Evolutionary conservation across 30 jellyfish, hydroid and myxozoan genomes (phyloP), one percentile per base, ranked within the genome.

Genomic region (Chrysaora quinquecirrha): DNA sequence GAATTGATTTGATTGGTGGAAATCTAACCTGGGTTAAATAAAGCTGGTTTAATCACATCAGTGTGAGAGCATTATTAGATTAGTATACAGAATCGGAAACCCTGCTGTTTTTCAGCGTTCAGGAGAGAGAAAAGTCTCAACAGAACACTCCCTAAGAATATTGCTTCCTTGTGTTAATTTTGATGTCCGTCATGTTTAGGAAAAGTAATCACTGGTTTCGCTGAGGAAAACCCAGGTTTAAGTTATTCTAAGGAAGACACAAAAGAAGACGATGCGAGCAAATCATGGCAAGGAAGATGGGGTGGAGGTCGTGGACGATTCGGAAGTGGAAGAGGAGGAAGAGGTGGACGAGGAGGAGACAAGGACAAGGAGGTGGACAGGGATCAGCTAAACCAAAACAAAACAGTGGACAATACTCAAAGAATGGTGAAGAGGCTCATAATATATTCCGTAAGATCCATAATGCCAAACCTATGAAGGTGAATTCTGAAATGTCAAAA

Each of bases 401-500:
- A 52, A 52, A 19, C 29, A 52, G 29, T 16, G 68, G 19, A 10
- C 29, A 52, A 52, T 52, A 52, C 25, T 16, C 54, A 16, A 56
- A 50, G 10, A 49, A 63, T 52, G 96, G 88, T 0, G 31, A 83
- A 30, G 80, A 28, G 64, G 97, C 97, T 14, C 98, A 93, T 64
- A 93, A 93, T 46, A 60, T 43, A 48, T 93, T 83, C 30, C 88
- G 98, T 25, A 72, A 80, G 38, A 74, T 93, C 16, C 98, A 93
- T 72, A 91, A 82, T 19, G 86, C 91, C n/a, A 87, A 91, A 21
- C 82, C 22, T 9, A 83, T 93, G 97, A 71, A 29, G 23, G 70
- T 93, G 33, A 79, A 83, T 75, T 85, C 38, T 24, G 29, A 62
- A 48, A 86, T 93, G 97, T 73, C 96, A 0, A 70, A 68, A 30